phyloP scores from a whole-genome alignment of 2,888 invertebrate genomes.

The Stenichneumon culpator region DNA sequence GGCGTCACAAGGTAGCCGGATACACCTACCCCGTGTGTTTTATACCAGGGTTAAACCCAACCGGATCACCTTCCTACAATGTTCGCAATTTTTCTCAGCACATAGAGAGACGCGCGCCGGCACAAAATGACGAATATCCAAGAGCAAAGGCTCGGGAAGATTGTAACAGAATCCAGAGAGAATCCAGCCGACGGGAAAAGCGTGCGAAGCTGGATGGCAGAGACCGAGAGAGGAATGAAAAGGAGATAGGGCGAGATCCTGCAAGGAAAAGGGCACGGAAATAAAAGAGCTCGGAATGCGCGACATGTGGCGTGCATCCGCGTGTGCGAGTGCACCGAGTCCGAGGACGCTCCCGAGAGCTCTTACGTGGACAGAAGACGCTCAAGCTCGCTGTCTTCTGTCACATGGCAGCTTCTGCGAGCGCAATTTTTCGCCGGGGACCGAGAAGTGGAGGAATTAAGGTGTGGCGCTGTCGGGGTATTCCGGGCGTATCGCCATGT shows the following conservation, averaged over 20 bases:
- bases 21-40: no score
- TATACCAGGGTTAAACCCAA: background rate
- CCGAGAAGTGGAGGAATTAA: slow-evolving; percentile 63
- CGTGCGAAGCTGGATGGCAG: background rate
- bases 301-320: slow-evolving; percentile 82
- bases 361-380: slow-evolving; percentile 13
- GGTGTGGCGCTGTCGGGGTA: slow-evolving; percentile 58
- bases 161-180: background rate
- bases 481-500: slow-evolving; percentile 9
- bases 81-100: background rate
- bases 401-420: slow-evolving; percentile 57
- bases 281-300: slow-evolving; percentile 75
- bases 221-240: slow-evolving; percentile 28
- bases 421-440: slow-evolving; percentile 69
- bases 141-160: background rate
- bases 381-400: slow-evolving; percentile 32
- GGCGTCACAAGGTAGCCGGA: no score
- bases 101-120: background rate
- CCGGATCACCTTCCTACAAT: background rate
- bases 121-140: background rate
- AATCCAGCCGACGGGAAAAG: background rate
- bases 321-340: slow-evolving; percentile 57
- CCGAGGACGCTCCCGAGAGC: slow-evolving; percentile 23
- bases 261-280: slow-evolving; percentile 45
- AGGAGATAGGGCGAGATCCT: slow-evolving; percentile 72